Evolutionary conservation across 2,888 invertebrate genomes (phyloP).

Genomic region (Augochlorella aurata): DNA sequence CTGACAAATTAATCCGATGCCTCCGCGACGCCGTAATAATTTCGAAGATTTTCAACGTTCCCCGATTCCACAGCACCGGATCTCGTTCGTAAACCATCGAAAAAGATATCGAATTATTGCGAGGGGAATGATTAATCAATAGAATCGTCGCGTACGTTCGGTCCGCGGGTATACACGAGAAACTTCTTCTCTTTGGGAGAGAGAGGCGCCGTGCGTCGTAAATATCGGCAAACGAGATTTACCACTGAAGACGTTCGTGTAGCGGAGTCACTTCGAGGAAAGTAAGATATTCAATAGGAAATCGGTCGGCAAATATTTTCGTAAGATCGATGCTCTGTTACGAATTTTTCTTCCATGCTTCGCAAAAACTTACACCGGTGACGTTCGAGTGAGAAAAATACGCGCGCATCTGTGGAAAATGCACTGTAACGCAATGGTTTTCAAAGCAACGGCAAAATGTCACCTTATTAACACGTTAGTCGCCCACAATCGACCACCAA

Average conservation of each 20-base stretch:
- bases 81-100: background rate
- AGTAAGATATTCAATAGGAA: conserved; percentile 11
- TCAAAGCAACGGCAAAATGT: too few species aligned
- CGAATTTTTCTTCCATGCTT: too few species aligned
- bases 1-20: conserved; percentile 59
- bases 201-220: background rate
- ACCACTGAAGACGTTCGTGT: background rate
- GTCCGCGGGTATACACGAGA: background rate
- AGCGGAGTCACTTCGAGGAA: conserved; percentile 14
- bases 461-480: too few species aligned
- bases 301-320: background rate
- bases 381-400: too few species aligned
- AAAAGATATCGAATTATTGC: conserved; percentile 31
- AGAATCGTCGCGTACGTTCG: conserved; percentile 26
- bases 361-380: too few species aligned
- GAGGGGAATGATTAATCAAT: conserved; percentile 36
- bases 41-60: conserved; percentile 34
- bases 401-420: too few species aligned
- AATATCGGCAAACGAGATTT: conserved; percentile 22
- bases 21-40: conserved; percentile 38
- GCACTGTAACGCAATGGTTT: too few species aligned
- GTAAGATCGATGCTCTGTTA: too few species aligned
- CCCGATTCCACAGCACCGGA: conserved; percentile 21
- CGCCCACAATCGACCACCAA: too few species aligned
- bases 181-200: background rate